A percentile compares a stretch with the other conserved stretches of the same genome.
phyloP scores from a whole-genome alignment of 2,113 vertebrate species.

The Lepisosteus osseus region DNA sequence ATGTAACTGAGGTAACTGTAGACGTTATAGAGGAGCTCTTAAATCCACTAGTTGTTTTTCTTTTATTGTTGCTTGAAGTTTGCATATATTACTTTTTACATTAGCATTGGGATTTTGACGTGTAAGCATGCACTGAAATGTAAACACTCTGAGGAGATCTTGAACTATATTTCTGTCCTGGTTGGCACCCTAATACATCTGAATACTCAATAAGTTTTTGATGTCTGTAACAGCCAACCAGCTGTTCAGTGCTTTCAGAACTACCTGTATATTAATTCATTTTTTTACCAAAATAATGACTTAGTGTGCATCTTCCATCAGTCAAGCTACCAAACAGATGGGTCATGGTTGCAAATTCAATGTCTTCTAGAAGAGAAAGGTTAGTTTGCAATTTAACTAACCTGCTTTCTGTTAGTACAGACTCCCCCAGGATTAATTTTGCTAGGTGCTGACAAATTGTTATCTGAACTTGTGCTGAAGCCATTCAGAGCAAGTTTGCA shows the following conservation, averaged over 20 bases:
- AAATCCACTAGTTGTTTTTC: no score
- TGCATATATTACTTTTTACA: no score
- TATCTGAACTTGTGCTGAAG: slow-evolving; percentile 35
- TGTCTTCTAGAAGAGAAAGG: slow-evolving; percentile 38
- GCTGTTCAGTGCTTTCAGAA: slow-evolving; percentile 19
- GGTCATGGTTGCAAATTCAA: slow-evolving; percentile 48
- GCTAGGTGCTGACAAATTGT: slow-evolving; percentile 53
- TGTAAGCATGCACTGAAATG: no score
- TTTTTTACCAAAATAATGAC: slow-evolving; percentile 24
- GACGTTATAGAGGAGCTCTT: no score
- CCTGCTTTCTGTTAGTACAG: slow-evolving; percentile 37
- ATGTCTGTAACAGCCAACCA: slow-evolving; percentile 30
- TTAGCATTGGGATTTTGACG: no score
- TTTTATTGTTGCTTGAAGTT: no score
- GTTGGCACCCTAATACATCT: no score
- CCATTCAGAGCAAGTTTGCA: slow-evolving; percentile 28
- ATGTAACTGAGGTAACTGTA: no score
- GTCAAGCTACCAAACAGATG: slow-evolving; percentile 21
- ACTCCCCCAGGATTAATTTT: slow-evolving; percentile 34
- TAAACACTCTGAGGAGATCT: no score
- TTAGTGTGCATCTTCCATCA: slow-evolving; percentile 26
- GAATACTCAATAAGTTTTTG: no score
- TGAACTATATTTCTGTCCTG: no score
- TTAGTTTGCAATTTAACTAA: slow-evolving; percentile 54
- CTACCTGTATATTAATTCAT: slow-evolving; percentile 5